Evolutionary conservation across 2,888 invertebrate species (phyloP).

Genomic region (Vannuccia rotundouncinata): DNA sequence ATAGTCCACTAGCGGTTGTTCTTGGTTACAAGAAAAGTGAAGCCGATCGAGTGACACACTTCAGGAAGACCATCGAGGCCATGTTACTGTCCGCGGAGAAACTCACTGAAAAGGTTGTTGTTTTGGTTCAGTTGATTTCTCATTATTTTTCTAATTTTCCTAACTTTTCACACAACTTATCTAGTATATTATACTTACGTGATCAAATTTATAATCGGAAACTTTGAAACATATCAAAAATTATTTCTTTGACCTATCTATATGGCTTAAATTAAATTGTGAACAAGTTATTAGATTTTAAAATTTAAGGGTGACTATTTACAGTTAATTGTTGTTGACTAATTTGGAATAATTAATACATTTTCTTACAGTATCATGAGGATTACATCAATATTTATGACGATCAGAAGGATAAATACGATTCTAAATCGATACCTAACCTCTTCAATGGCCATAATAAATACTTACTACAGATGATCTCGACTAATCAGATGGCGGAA

Average conservation of each 20-base stretch:
- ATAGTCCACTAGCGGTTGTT: conserved; percentile 49
- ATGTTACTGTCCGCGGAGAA: conserved; percentile 42
- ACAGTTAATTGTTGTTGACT: too few species aligned
- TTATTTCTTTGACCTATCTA: too few species aligned
- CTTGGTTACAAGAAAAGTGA: conserved; percentile 49
- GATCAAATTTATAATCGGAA: too few species aligned
- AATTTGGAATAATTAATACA: too few species aligned
- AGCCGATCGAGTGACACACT: conserved; percentile 47
- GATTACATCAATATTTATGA: conserved; percentile 79
- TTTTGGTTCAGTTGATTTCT: neutral
- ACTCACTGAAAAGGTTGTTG: conserved; percentile 41
- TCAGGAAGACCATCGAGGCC: conserved; percentile 47
- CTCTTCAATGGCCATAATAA: conserved; percentile 87
- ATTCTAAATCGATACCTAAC: conserved; percentile 55
- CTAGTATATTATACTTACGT: too few species aligned
- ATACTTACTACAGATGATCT: conserved; percentile 82
- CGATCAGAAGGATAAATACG: conserved; percentile 45
- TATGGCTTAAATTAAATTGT: too few species aligned
- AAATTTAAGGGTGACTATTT: too few species aligned
- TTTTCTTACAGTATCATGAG: conserved; percentile 79
- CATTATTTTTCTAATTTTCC: too few species aligned
- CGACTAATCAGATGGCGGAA: conserved; percentile 84
- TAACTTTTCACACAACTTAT: too few species aligned
- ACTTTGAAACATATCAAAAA: too few species aligned
- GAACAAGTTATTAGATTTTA: too few species aligned